A percentile compares a stretch with the other conserved stretches of the same genome.
Evolutionary conservation across 2,113 vertebrate species (phyloP).

Genomic region (Periophthalmus modestus): DNA sequence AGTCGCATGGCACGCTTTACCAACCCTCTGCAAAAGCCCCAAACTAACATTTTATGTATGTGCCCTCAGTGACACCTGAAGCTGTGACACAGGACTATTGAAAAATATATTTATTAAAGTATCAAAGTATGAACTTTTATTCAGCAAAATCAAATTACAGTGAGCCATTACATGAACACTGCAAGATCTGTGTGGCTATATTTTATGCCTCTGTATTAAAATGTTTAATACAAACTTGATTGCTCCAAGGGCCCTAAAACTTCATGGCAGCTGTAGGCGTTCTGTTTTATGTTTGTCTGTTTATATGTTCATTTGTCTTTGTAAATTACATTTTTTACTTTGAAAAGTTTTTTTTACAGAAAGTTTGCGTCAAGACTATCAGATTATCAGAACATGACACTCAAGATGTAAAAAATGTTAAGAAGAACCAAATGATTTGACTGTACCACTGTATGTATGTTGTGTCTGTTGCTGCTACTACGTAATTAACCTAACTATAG

Average conservation of each 20-base stretch:
- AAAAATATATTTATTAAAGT: neutral
- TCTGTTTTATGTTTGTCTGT: conserved; percentile 3
- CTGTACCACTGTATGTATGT: neutral
- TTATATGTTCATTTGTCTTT: neutral
- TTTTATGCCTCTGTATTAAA: neutral
- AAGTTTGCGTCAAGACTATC: neutral
- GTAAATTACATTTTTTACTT: neutral
- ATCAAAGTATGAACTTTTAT: neutral
- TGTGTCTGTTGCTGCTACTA: conserved; percentile 3
- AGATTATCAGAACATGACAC: neutral
- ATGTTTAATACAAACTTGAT: neutral
- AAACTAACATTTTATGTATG: neutral
- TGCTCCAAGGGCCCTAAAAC: neutral
- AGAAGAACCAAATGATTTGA: neutral
- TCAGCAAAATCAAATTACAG: neutral
- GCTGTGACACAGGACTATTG: neutral
- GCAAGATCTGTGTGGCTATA: neutral
- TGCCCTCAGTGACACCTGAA: neutral
- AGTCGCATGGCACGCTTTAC: conserved; percentile 35
- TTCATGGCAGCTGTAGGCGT: neutral
- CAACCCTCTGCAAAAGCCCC: conserved; percentile 8
- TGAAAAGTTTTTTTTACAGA: neutral
- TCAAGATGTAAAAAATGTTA: neutral
- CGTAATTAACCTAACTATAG: conserved; percentile 1
- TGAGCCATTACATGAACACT: neutral